Base-by-base conservation (phyloP, 2,797 vertebrate genomes). In the Glyptemys insculpta region DNA sequence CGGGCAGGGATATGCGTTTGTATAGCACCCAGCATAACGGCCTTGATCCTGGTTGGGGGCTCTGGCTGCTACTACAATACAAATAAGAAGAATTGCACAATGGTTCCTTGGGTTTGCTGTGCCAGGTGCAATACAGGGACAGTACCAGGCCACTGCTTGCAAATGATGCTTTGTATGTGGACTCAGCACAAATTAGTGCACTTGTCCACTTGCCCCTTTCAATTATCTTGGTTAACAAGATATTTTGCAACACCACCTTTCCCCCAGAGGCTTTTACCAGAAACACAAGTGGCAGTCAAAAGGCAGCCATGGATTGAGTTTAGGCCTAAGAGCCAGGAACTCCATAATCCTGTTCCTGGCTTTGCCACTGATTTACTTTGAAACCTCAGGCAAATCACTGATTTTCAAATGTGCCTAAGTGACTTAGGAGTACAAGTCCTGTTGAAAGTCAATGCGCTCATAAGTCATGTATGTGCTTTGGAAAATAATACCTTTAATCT, bases 1-100 rank as follows among this genome's bases (percentile, higher is more conserved):
- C 56, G 79, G 95, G 93, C 86, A 1, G 2, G 85, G 83, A 90
- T 76, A 93, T 94, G 90, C 91, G 74, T 86, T 92, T 85, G 56
- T 78, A 86, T 94, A 89, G 85, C 47, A 72, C 27, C n/a, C 27
- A 89, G 2, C 31, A 68, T 86, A 89, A 5, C 0, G 86, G 79
- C 34, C 34, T 79, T 79, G 87, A 25, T 91, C 83, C 57, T 79
- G 91, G 87, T 14, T 83, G 79, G 94, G 88, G 82, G 89, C 91
- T 80, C 37, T 81, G n/a, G 19, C 0, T 37, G 76, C 81, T 37
- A 21, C 83, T 83, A 2, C 50, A 79, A 81, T 23, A 31, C 53
- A 50, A 87, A 87, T 12, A 15, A 49, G 83, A 83, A 62, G 59
- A 62, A 62, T 14, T 56, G 82, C 7, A 3, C 84, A 25, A 8